phyloP scores from a whole-genome alignment of 2,113 vertebrate species.

The Perognathus longimembris region DNA sequence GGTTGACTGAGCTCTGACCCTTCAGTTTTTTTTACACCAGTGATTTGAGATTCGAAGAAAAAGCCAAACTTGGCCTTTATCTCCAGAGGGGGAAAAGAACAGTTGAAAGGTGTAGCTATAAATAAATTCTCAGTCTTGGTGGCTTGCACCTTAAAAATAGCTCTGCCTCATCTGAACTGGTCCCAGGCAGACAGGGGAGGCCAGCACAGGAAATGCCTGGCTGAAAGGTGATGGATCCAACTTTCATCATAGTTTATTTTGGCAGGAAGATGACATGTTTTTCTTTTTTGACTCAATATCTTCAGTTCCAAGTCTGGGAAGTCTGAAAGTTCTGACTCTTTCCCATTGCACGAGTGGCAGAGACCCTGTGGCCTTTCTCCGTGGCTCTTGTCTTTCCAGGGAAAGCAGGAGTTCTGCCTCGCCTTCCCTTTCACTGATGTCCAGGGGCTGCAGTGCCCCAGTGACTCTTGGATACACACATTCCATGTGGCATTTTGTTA shows the following conservation, averaged over 20 bases:
- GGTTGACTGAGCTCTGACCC: slow-evolving; percentile 63
- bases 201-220: slow-evolving; percentile 84
- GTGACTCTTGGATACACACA: background rate
- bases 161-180: slow-evolving; percentile 48
- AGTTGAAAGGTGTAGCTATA: slow-evolving; percentile 69
- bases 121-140: slow-evolving; percentile 67
- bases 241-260: slow-evolving; percentile 82
- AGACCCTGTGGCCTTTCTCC: fast-evolving
- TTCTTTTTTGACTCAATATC: slow-evolving; percentile 74
- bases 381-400: background rate
- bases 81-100: slow-evolving; percentile 31
- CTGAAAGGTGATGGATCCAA: slow-evolving; percentile 80
- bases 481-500: background rate
- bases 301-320: slow-evolving; percentile 69
- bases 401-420: background rate
- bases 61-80: background rate
- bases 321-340: slow-evolving; percentile 60
- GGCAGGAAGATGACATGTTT: slow-evolving; percentile 78
- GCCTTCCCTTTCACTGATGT: background rate
- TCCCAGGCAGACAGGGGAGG: slow-evolving; percentile 59
- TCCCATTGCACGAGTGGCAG: slow-evolving; percentile 48
- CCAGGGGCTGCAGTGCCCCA: background rate
- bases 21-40: background rate
- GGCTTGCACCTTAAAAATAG: slow-evolving; percentile 78
- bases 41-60: slow-evolving; percentile 39